These are phyloP conservation scores for Thyatira batis DNA, from an alignment of 2,888 invertebrate genomes.

Conservation along the genomic window DNA sequence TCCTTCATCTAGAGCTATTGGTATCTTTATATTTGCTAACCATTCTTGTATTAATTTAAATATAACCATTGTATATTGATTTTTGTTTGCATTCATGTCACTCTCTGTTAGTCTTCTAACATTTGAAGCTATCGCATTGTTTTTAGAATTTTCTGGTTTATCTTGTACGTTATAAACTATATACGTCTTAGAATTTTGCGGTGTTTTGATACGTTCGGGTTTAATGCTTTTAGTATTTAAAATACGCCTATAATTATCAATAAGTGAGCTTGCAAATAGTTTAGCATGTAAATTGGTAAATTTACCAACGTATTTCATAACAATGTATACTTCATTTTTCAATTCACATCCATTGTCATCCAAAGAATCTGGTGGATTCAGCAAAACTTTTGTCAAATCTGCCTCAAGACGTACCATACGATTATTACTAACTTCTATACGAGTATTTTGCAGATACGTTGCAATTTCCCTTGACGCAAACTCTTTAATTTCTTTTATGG, in stretches of 20 bases:
- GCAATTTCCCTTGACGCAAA: constrained; percentile 24
- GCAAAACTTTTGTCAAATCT: constrained; percentile 1
- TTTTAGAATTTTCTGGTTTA: neutral
- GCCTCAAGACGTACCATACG: constrained; percentile 4
- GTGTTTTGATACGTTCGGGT: neutral
- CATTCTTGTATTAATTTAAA: constrained; percentile 16
- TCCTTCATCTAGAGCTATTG: constrained; percentile 5
- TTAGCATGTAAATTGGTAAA: constrained; percentile 19
- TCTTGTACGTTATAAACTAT: neutral
- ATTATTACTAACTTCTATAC: constrained; percentile 8
- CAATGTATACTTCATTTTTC: neutral
- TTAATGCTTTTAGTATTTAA: neutral
- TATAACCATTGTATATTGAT: constrained; percentile 1
- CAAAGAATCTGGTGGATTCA: neutral
- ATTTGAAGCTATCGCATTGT: neutral
- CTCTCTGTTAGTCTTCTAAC: neutral
- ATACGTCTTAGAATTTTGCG: neutral
- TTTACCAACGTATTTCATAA: constrained; percentile 15
- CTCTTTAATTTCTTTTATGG: constrained; percentile 21
- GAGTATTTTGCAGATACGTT: constrained; percentile 18
- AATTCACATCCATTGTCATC: neutral
- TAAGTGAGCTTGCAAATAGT: constrained; percentile 18
- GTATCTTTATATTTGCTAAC: constrained; percentile 9
- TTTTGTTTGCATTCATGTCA: neutral
- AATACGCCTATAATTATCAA: constrained; percentile 22